Evolutionary conservation across 2,797 vertebrate genomes (phyloP), one percentile per base, ranked within the genome.

Genomic region (Leucoraja ocellata): DNA sequence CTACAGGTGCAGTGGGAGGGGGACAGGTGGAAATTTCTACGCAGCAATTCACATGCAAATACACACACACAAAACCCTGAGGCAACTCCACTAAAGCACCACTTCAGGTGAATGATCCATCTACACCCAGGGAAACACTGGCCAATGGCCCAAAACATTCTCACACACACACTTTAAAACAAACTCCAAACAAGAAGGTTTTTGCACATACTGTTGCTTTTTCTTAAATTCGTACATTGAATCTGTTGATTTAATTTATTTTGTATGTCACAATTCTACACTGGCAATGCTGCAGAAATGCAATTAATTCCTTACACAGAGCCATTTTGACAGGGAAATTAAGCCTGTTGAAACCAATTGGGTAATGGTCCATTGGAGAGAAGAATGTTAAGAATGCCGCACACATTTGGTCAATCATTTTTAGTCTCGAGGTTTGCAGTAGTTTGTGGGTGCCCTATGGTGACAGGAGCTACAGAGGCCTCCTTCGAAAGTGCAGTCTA

Each of bases 51-150:
- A 36, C 84, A 88, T 88, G 84, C 84, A 86, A 86, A 86, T 86
- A 65, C 58, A 36, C 6, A 21, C n/a, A 88, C 63, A 36, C 84
- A 88, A 21, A 6, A n/a, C 61, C 84, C 84, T 68, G n/a, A 10
- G 84, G 84, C 84, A 88, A 88, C 28, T 32, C 54, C 83, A 65
- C 6, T 61, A 63, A 84, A 86, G 61, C 83, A 8, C 28, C 58
- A 86, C n/a, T 88, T 68, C 84, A 88, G 84, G n/a, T 88, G 63
- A 88, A 36, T 88, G 61, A 88, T 88, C 84, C 65, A 65, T 88
- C n/a, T 63, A 88, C 84, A 2, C 84, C 84, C 84, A 68, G 63
- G 14, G 63, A 68, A 88, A 88, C 7, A 61, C 63, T 88, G 84
- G 84, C 63, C 16, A 9, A 63, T n/a, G 18, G 84, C 63, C 84